phyloP scores from a whole-genome alignment of 2,888 invertebrate genomes.

The Yponomeuta evonymella region DNA sequence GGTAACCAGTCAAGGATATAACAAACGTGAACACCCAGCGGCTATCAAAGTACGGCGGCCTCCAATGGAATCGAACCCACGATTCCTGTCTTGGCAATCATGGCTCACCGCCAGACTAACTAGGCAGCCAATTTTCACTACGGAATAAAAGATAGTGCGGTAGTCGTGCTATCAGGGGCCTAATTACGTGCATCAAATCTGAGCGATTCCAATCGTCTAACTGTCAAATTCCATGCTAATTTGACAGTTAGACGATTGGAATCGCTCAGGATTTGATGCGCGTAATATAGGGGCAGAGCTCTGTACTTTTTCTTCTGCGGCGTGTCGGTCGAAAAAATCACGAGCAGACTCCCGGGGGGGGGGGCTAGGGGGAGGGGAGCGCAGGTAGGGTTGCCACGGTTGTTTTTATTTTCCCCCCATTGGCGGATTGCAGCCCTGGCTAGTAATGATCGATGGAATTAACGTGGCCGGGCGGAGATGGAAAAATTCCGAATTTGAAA shows the following conservation, averaged over 20 bases:
- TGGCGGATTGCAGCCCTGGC: slow-evolving; percentile 67
- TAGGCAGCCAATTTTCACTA: not conserved
- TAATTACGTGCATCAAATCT: no score
- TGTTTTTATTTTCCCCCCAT: slow-evolving; percentile 73
- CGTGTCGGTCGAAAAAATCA: slow-evolving; percentile 56
- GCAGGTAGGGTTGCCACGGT: slow-evolving; percentile 53
- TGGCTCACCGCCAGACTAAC: no score
- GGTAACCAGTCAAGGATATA: no score
- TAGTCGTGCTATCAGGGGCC: not conserved
- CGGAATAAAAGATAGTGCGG: not conserved
- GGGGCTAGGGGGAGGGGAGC: slow-evolving; percentile 30
- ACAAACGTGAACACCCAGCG: no score
- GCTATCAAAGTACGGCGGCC: no score
- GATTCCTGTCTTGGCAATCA: no score
- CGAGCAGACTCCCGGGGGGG: slow-evolving; percentile 50
- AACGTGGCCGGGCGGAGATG: slow-evolving; percentile 61
- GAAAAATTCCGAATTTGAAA: slow-evolving; percentile 38
- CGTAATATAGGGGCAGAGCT: no score
- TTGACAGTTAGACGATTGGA: no score
- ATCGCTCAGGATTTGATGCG: no score
- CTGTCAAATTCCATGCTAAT: no score
- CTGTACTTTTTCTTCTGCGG: not conserved
- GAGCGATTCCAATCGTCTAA: no score
- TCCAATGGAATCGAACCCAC: no score
- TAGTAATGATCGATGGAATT: slow-evolving; percentile 75